Evolutionary conservation across 1,140 invertebrate species (phyloP), one percentile per base, ranked within the genome.

Genomic region (Agraylea sexmaculata): DNA sequence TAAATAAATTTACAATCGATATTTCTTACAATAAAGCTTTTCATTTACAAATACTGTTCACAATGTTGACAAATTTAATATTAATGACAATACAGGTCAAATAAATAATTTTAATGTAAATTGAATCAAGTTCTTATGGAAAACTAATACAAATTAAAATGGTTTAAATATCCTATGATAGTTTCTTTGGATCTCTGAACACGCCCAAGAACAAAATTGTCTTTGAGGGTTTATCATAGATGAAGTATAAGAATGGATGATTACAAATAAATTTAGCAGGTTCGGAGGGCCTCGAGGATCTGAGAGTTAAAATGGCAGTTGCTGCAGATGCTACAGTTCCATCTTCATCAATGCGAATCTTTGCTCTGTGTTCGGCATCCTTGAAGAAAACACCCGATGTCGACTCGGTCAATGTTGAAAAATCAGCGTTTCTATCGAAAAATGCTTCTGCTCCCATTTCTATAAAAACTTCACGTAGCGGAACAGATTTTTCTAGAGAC

Each of bases 191-290:
- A 45, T 68, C 73, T 38, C 80, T 73, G 60, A 78, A 89, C 29
- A 87, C 73, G 4, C 87, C 87, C 55, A 74, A 72, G 55, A 90
- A 90, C 0, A 89, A 68, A 27, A 89, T 66, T 0, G 73, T 74
- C 30, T 71, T 66, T 1, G 69, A 69, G 0, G 62, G 53, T 40
- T 75, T 77, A 53, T 89, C 81, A 45, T 80, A 87, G 28, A 90
- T 75, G 16, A 89, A 57, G 54, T 87, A 89, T 1, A 88, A 65
- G 57, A 91, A 91, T 0, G 87, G 87, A 70, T 87, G 85, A 61
- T 90, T 83, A 48, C 82, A 84, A 6, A 74, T 73, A 58, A 93
- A 93, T 20, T 72, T 56, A 1, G 69, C 77, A 0, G 83, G 83
- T 45, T 86, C 81, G 1, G 73, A 62, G 0, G 85, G 86, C 39